phyloP scores from a whole-genome alignment of 2,113 vertebrate species.

The Dunckerocampus dactyliophorus region DNA sequence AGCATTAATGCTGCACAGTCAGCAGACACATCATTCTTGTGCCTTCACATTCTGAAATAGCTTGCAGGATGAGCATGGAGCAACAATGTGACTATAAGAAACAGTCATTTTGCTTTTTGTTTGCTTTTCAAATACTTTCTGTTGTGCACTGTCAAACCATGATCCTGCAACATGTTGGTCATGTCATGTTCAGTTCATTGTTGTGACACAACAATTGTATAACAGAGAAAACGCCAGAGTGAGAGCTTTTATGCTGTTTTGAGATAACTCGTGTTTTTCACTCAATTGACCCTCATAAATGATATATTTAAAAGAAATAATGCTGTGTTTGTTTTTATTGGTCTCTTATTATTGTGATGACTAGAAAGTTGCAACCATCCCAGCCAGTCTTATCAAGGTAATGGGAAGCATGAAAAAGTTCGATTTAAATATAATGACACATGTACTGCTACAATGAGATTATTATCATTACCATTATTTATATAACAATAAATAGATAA shows the following conservation, averaged over 20 bases:
- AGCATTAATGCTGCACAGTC: not conserved
- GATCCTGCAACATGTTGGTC: not conserved
- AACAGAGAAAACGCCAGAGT: not conserved
- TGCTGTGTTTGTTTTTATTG: not conserved
- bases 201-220: not conserved
- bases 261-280: conserved; percentile 1
- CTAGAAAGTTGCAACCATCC: not conserved
- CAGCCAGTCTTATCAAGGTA: not conserved
- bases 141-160: not conserved
- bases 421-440: too few species aligned
- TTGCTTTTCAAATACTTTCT: not conserved
- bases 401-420: too few species aligned
- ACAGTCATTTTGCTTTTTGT: not conserved
- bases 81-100: not conserved
- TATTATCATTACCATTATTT: too few species aligned
- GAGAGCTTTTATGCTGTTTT: not conserved
- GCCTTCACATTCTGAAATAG: not conserved
- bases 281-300: not conserved
- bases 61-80: not conserved
- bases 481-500: too few species aligned
- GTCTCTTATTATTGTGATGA: not conserved
- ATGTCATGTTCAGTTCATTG: not conserved
- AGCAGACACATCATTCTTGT: not conserved
- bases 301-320: not conserved
- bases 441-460: too few species aligned